phyloP scores from a whole-genome alignment of 2,888 invertebrate species.

The Heteropelma amictum region DNA sequence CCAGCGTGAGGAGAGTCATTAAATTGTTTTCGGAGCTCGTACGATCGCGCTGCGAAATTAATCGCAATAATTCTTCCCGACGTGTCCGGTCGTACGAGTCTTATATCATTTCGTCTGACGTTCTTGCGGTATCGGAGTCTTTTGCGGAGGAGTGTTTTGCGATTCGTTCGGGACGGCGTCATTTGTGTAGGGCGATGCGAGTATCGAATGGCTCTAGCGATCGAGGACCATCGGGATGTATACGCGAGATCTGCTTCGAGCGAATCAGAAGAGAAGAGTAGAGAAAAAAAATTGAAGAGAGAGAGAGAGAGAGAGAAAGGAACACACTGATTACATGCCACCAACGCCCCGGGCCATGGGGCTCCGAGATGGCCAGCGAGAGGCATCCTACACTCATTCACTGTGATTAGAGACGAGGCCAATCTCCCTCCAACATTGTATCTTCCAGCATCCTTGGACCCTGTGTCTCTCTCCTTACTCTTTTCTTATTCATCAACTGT shows the following conservation, averaged over 20 bases:
- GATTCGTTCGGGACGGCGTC: conserved; percentile 42
- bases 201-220: conserved; percentile 45
- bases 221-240: conserved; percentile 23
- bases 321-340: conserved; percentile 70
- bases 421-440: conserved; percentile 36
- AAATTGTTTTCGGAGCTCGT: too few relatives aligned
- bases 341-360: conserved; percentile 64
- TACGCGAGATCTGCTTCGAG: conserved; percentile 22
- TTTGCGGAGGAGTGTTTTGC: conserved; percentile 28
- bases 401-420: conserved; percentile 58
- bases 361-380: conserved; percentile 25
- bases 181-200: conserved; percentile 40
- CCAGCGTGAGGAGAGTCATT: too few relatives aligned
- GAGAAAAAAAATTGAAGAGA: conserved; percentile 10
- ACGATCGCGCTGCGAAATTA: too few relatives aligned
- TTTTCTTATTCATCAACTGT: conserved; percentile 46
- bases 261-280: conserved; percentile 18
- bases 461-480: conserved; percentile 41
- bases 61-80: too few relatives aligned
- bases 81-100: too few relatives aligned
- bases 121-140: too few relatives aligned
- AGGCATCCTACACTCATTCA: conserved; percentile 58
- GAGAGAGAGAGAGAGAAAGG: conserved; percentile 47
- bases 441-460: conserved; percentile 38
- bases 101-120: too few relatives aligned